Evolutionary conservation across 1,140 invertebrate genomes (phyloP).

Genomic region (Macrotrachela quadricornifera): DNA sequence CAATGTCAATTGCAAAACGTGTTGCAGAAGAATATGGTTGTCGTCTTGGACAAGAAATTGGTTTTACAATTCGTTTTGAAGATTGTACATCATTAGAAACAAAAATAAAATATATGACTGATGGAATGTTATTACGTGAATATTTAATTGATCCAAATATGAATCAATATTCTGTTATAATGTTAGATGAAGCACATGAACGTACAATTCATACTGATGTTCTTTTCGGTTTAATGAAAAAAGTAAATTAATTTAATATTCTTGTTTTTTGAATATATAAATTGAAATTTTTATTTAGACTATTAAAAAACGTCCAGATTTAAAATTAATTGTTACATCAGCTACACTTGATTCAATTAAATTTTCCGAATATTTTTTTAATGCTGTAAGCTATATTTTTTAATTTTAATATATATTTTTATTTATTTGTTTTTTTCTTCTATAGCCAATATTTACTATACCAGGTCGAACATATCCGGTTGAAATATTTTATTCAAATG

Average conservation of each 20-base stretch:
- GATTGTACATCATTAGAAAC: slow-evolving; percentile 96
- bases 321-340: slow-evolving; percentile 37
- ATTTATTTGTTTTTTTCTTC: too few species aligned
- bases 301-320: slow-evolving; percentile 39
- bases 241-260: too few species aligned
- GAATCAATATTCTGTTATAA: slow-evolving; percentile 75
- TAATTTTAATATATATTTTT: too few species aligned
- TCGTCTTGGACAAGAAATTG: slow-evolving; percentile 77
- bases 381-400: too few species aligned
- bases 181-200: slow-evolving; percentile 98
- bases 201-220: slow-evolving; percentile 93
- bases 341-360: slow-evolving; percentile 35
- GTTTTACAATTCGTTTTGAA: slow-evolving; percentile 98
- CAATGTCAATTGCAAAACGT: slow-evolving; percentile 93
- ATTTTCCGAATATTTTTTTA: slow-evolving; percentile 35
- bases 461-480: slow-evolving; percentile 80
- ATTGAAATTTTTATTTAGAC: too few species aligned
- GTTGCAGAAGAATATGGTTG: slow-evolving; percentile 97
- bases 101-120: slow-evolving; percentile 97
- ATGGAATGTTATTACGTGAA: slow-evolving; percentile 92
- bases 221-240: slow-evolving; percentile 63
- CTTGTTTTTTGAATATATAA: too few species aligned
- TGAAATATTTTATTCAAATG: slow-evolving; percentile 87
- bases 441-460: slow-evolving; percentile 33
- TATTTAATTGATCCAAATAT: slow-evolving; percentile 84